These are phyloP conservation scores for Prionailurus viverrinus DNA, from an alignment of 2,113 vertebrate species.

Conservation along the genomic window DNA sequence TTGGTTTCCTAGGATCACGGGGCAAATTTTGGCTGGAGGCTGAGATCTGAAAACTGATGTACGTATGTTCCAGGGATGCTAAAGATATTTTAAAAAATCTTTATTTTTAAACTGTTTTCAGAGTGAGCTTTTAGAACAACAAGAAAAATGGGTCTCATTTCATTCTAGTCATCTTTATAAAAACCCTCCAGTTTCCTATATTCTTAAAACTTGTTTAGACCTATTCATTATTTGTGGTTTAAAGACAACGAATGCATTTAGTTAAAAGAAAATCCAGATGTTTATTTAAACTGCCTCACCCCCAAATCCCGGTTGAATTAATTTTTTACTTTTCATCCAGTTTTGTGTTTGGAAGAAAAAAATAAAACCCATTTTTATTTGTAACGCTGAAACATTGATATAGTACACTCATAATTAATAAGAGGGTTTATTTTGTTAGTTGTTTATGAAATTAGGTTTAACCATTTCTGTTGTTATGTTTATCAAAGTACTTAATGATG, in stretches of 20 bases:
- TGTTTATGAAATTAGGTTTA: constrained; percentile 60
- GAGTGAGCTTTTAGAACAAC: constrained; percentile 18
- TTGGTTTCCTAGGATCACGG: background rate
- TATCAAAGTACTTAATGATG: constrained; percentile 52
- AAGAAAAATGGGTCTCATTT: constrained; percentile 55
- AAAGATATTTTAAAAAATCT: background rate
- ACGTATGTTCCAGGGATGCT: background rate
- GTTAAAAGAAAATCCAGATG: constrained; percentile 68
- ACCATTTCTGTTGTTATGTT: background rate
- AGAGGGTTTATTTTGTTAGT: constrained; percentile 36
- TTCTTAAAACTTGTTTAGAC: constrained; percentile 71
- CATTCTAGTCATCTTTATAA: constrained; percentile 58
- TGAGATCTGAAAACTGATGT: constrained; percentile 25
- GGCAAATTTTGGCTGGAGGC: background rate
- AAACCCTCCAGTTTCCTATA: constrained; percentile 47
- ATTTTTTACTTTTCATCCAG: constrained; percentile 62
- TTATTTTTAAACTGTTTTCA: constrained; percentile 52
- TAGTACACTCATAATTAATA: constrained; percentile 3
- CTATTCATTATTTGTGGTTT: constrained; percentile 60
- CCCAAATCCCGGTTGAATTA: constrained; percentile 13
- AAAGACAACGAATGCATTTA: constrained; percentile 59
- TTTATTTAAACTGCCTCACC: constrained; percentile 57
- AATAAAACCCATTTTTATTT: background rate
- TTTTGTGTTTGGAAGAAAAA: constrained; percentile 43
- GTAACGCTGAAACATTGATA: background rate